These are phyloP conservation scores for Danaus melanippus DNA, from an alignment of 1,140 invertebrate genomes.

Conservation along the genomic window DNA sequence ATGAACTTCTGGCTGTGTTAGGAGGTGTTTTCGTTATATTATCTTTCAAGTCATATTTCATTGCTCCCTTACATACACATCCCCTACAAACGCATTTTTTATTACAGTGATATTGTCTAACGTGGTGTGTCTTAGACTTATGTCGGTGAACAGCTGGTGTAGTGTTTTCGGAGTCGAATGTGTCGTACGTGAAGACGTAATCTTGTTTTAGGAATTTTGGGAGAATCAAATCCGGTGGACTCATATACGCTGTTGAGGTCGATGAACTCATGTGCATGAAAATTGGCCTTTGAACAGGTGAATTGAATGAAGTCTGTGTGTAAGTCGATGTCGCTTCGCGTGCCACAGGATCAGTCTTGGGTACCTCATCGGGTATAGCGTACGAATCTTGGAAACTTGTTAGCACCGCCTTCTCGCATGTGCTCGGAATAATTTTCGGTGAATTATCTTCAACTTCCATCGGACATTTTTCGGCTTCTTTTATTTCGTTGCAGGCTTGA, in stretches of 20 bases:
- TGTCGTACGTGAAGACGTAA: conserved; percentile 23
- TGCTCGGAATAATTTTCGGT: too few relatives aligned
- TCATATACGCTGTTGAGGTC: conserved; percentile 68
- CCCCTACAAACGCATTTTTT: conserved; percentile 17
- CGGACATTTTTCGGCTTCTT: neutral
- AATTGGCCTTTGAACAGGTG: conserved; percentile 39
- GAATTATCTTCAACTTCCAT: neutral
- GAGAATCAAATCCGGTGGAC: conserved; percentile 60
- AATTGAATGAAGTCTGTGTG: conserved; percentile 51
- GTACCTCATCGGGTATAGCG: conserved; percentile 20
- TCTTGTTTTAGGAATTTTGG: conserved; percentile 45
- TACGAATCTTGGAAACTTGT: conserved; percentile 35
- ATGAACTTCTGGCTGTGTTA: conserved; percentile 28
- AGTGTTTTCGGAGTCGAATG: conserved; percentile 23
- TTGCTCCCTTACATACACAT: conserved; percentile 1
- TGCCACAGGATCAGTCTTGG: conserved; percentile 25
- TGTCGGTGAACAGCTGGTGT: neutral
- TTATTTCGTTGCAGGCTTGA: neutral
- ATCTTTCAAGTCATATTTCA: conserved; percentile 3
- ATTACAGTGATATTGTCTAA: conserved; percentile 4
- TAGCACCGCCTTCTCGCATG: conserved; percentile 32
- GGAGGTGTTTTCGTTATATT: conserved; percentile 26
- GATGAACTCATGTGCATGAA: conserved; percentile 64
- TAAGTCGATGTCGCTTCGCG: conserved; percentile 45
- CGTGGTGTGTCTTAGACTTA: too few relatives aligned